Base-by-base conservation (phyloP, 2,113 vertebrate genomes). In the Trichechus manatus region DNA sequence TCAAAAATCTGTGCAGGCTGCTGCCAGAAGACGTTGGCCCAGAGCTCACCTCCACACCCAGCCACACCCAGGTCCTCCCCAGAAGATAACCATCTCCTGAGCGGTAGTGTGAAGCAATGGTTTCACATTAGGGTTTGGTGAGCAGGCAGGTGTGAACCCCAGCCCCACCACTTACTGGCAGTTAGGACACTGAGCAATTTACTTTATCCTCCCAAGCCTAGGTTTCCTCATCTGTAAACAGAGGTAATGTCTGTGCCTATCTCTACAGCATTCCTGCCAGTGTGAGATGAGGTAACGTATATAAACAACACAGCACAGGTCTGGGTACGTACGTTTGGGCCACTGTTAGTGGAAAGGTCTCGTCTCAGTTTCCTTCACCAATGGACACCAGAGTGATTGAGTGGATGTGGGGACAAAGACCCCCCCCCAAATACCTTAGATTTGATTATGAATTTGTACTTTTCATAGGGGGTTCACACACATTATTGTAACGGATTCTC, bases 151-250 rank as follows among this genome's bases (percentile, higher is more conserved):
- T 15, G 6, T 47, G 17, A 15, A 3, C 4, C n/a, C 70, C 53
- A 29, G 74, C 17, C 82, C 91, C 14, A 79, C 74, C 8, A 20
- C 23, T 56, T 29, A 80, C 44, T 6, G 44, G 72, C 29, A 15
- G 19, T 14, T 9, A 33, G 0, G 15, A 81, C n/a, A 47, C 13
- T 31, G 56, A n/a, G 33, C 92, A 87, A 92, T 64, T 80, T 80
- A 44, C 39, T 89, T 90, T 66, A 56, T 50, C 31, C 90, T 31
- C 33, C 59, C 92, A 72, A 87, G 33, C 33, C 80, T 68, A 23
- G 61, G 56, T 93, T 92, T 95, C 72, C 93, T 95, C 86, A 92
- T 90, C 66, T 42, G 89, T 74, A 92, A 96, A 93, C 89, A 97
- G 14, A 89, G 80, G 85, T 74, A 82, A 50, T 1, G 22, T 86